Percentiles rank a stretch among this genome's conserved stretches.
phyloP scores from a whole-genome alignment of 1,140 invertebrate genomes.

The Centruroides vittatus region DNA sequence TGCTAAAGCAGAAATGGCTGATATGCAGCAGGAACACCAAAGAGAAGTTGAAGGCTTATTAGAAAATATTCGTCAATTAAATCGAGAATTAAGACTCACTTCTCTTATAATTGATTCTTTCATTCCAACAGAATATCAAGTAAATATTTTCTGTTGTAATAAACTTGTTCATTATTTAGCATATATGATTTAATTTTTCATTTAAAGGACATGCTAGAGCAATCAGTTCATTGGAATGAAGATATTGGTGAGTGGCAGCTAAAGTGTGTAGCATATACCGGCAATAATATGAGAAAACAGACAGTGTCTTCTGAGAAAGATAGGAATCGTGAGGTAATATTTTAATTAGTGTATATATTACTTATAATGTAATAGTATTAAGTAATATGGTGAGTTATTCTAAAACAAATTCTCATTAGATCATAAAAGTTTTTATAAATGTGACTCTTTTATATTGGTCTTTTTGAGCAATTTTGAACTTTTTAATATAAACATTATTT shows the following conservation, averaged over 20 bases:
- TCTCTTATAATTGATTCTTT: conserved; percentile 68
- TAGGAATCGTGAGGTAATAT: conserved; percentile 14
- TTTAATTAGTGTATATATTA: background rate
- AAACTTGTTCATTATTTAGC: too few species aligned
- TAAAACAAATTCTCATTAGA: background rate
- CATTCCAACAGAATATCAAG: conserved; percentile 81
- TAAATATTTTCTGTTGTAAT: conserved; percentile 9
- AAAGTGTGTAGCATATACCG: conserved; percentile 94
- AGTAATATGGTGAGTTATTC: background rate
- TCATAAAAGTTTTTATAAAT: too few species aligned
- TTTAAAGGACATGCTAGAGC: conserved; percentile 71
- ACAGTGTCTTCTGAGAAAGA: conserved; percentile 10
- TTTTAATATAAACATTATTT: too few species aligned
- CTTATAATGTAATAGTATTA: background rate
- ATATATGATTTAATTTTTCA: background rate
- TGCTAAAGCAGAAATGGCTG: conserved; percentile 70
- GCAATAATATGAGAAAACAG: conserved; percentile 76
- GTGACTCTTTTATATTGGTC: too few species aligned
- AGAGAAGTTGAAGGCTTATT: conserved; percentile 89
- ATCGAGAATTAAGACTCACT: conserved; percentile 78
- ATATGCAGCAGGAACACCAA: conserved; percentile 86
- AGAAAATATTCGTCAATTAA: conserved; percentile 77
- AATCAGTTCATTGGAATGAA: conserved; percentile 92
- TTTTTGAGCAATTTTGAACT: too few species aligned
- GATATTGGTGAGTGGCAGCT: conserved; percentile 98